Base-by-base conservation (phyloP, 1,140 invertebrate genomes). In the Paraescarpia echinospica region DNA sequence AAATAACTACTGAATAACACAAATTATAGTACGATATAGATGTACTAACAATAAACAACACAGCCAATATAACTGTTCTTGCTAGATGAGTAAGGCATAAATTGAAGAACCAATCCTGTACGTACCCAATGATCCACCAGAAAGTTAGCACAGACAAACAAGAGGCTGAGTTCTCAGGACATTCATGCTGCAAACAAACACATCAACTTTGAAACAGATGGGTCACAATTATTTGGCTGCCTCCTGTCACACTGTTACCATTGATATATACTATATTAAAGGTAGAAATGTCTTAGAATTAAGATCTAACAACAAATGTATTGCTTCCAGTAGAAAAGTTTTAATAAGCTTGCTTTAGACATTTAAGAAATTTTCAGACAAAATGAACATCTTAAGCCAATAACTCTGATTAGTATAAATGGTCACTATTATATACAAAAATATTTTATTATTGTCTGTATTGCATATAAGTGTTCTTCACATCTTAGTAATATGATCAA, bases 91-190 rank as follows among this genome's bases (percentile, higher is more conserved):
- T 41, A 41, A 41, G 41, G 41, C 12, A 41, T 41, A 41, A 41
- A 6, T 41, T 41, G 41, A 41, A 41, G 41, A 41, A 41, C 12
- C 41, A 41, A 41, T 12, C 4, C 41, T 12, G 14, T 90, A 35
- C 89, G 92, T 95, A 95, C 94, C 94, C 91, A 96, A 98, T 98
- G 95, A 99, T 99, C 99, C 99, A 99, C 92, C 97, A 97, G 95
- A 99, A 99, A 0, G 98, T 97, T 5, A 99, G 96, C 92, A 97
- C 97, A 34, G 98, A 99, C 33, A 98, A 97, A 96, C 99, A 99
- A 33, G 98, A 98, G 77, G 98, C 97, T 92, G 96, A 96, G 91
- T 97, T 96, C 95, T 99, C 98, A 91, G 99, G 99, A 96, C 98
- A 99, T 94, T 97, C 97, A 94, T 97, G 98, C 97, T 99, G 96